Percentiles rank a stretch among this genome's conserved stretches.
Evolutionary conservation across 2,113 vertebrate species (phyloP).

Genomic region (Nycticorax nycticorax): DNA sequence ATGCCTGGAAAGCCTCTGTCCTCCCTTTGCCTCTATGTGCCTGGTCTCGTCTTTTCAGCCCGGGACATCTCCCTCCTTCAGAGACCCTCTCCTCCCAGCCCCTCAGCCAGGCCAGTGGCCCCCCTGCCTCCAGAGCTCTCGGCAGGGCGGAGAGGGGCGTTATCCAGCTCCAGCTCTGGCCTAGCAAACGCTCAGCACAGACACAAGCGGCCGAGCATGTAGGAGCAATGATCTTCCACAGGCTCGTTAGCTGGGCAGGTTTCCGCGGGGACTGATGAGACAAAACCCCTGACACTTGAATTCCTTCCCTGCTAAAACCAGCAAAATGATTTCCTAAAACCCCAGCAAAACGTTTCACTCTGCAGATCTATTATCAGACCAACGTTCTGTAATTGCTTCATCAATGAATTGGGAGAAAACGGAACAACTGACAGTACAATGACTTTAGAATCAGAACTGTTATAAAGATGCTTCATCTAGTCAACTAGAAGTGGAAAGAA

Average conservation of each 20-base stretch:
- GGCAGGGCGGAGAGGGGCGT: fast-evolving
- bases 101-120: not conserved
- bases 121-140: not conserved
- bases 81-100: not conserved
- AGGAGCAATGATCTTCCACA: not conserved
- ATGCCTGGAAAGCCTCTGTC: not conserved
- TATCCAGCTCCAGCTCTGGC: not conserved
- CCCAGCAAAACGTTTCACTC: not conserved
- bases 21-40: fast-evolving
- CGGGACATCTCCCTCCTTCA: fast-evolving
- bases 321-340: not conserved
- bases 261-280: not conserved
- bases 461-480: not conserved
- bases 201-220: fast-evolving
- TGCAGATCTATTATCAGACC: not conserved
- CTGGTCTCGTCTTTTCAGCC: fast-evolving
- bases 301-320: not conserved
- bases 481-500: not conserved
- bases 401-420: not conserved
- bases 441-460: not conserved
- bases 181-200: not conserved
- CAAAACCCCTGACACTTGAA: not conserved
- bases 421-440: not conserved
- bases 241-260: not conserved
- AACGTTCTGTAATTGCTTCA: not conserved